Evolutionary conservation across 2,113 vertebrate species (phyloP), one percentile per base, ranked within the genome.

Genomic region (Dipodomys ordii): DNA sequence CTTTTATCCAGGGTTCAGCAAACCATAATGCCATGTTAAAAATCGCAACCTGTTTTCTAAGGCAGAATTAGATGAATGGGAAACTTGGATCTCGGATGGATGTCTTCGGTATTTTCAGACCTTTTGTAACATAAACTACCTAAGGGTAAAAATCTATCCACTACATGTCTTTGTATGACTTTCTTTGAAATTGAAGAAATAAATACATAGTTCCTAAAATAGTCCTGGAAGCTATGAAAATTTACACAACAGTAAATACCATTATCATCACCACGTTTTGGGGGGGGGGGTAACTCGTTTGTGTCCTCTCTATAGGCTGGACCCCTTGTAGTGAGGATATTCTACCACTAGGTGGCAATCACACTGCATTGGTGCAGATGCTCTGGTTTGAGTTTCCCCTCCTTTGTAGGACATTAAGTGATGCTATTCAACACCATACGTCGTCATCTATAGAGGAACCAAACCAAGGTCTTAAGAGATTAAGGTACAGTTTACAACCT

Each of bases 311-410:
- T 64, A 3, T 2, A 2, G 16, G 30, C 22, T 0, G 44, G 73
- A 35, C 44, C 19, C 46, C n/a, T 81, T 57, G 81, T 57, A 46
- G 30, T 72, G 82, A 96, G 88, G 92, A 85, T 88, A 92, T 57
- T 9, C 30, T 27, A 65, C 88, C 96, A 90, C 92, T 13, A 96
- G 96, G 83, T 90, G 96, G 96, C 95, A 82, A 82, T 71, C 79
- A 44, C 20, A 60, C 74, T 4, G 2, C 88, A 82, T 2, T 46
- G 35, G 80, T 78, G 77, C 27, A 22, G 23, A 1, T n/a, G 22
- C 23, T 20, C 46, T 30, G 57, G 44, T 53, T 60, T 1, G 22
- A 6, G 22, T 15, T 64, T 90, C 64, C 3, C 18, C 9, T 20
- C 4, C 49, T 1, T 0, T 12, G 12, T 1, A 57, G 5, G 9